phyloP scores from a whole-genome alignment of 1,140 invertebrate species.

The Drosophila lacteicornis region DNA sequence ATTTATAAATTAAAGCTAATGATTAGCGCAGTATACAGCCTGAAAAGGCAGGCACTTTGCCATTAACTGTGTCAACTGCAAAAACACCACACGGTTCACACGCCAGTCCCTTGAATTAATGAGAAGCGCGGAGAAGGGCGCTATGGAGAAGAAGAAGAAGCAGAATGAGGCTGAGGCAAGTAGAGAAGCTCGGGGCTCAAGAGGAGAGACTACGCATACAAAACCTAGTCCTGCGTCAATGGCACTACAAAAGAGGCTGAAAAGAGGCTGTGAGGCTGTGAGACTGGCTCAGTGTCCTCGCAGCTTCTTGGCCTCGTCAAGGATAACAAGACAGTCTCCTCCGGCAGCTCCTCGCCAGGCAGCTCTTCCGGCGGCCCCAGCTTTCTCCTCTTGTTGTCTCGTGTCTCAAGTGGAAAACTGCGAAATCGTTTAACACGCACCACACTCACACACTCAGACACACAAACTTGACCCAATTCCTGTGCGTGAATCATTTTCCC shows the following conservation, averaged over 20 bases:
- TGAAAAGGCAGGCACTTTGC: too few species aligned
- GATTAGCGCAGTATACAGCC: too few species aligned
- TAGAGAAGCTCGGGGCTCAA: background rate
- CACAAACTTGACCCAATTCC: slow-evolving; percentile 76
- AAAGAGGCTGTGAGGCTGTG: slow-evolving; percentile 12
- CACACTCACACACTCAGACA: slow-evolving; percentile 13
- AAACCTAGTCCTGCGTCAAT: slow-evolving; percentile 45
- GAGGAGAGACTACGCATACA: slow-evolving; percentile 15
- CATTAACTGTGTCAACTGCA: slow-evolving; percentile 63
- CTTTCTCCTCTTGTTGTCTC: slow-evolving; percentile 37
- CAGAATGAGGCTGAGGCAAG: background rate
- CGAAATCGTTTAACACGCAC: slow-evolving; percentile 59
- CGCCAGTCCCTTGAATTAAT: slow-evolving; percentile 41
- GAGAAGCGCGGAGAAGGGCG: slow-evolving; percentile 31
- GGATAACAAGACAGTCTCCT: slow-evolving; percentile 61
- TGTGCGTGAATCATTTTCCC: slow-evolving; percentile 54
- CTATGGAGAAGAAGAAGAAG: background rate
- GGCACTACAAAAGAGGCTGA: slow-evolving; percentile 14
- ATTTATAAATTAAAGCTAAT: background rate
- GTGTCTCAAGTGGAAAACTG: slow-evolving; percentile 60
- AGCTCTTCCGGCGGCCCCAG: slow-evolving; percentile 7
- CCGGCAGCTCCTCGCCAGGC: slow-evolving; percentile 1
- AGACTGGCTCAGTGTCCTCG: slow-evolving; percentile 20
- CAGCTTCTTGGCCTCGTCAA: slow-evolving; percentile 63
- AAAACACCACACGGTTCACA: slow-evolving; percentile 59